Conservation (phyloP, 2,113 vertebrate species). For the Gymnogyps californianus region DNA sequence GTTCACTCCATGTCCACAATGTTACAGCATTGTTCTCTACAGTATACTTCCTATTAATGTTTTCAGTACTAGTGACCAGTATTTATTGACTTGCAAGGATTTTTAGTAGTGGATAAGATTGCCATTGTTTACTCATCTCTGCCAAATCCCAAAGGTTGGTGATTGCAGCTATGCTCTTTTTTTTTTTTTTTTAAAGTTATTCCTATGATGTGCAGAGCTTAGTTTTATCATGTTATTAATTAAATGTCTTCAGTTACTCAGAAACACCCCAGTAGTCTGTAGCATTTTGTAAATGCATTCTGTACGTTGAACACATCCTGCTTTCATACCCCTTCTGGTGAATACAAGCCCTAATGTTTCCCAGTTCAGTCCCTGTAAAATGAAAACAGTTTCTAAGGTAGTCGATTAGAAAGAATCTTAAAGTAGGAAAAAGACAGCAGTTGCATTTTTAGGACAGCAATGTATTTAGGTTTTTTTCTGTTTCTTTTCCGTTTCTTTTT, state of each 20-base stretch:
- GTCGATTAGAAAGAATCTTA: not conserved
- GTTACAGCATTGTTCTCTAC: not conserved
- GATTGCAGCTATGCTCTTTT: not conserved
- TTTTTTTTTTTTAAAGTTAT: not conserved
- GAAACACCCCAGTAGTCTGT: not conserved
- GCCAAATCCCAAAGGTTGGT: not conserved
- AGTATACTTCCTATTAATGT: not conserved
- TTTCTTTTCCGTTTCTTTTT: not conserved
- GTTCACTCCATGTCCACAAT: not conserved
- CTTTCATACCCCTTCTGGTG: not conserved
- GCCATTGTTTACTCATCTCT: not conserved
- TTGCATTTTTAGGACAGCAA: not conserved
- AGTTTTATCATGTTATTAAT: not conserved
- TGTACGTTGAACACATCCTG: not conserved
- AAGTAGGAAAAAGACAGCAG: not conserved
- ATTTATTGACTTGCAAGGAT: not conserved
- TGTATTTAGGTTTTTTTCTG: not conserved
- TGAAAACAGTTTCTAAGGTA: not conserved
- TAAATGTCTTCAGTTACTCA: not conserved
- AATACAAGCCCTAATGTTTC: not conserved
- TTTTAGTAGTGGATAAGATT: not conserved
- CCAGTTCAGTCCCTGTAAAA: not conserved
- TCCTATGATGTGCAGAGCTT: not conserved
- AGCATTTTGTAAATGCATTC: not conserved
- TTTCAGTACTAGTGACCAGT: not conserved